phyloP scores from a whole-genome alignment of 2,113 vertebrate genomes.

The Alethe diademata region DNA sequence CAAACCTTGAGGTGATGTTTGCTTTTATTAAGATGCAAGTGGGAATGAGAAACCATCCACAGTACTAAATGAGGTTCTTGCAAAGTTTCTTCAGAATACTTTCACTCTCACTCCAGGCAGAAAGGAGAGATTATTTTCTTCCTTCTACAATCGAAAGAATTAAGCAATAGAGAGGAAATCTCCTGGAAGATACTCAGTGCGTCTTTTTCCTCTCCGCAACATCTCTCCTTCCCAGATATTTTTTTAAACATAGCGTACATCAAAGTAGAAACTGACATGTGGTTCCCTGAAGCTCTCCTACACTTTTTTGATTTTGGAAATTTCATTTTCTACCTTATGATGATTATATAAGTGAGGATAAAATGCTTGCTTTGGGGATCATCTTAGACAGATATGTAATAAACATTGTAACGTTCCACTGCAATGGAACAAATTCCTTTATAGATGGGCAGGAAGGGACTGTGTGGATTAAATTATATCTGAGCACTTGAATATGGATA shows the following conservation, averaged over 20 bases:
- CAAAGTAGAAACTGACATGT: slow-evolving; percentile 73
- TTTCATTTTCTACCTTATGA: slow-evolving; percentile 77
- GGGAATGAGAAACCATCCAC: slow-evolving; percentile 22
- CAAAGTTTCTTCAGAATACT: slow-evolving; percentile 26
- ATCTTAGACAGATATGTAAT: slow-evolving; percentile 73
- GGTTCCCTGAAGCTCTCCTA: slow-evolving; percentile 71
- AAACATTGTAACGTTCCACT: slow-evolving; percentile 67
- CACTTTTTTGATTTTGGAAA: slow-evolving; percentile 77
- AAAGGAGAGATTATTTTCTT: slow-evolving; percentile 31
- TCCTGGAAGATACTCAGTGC: slow-evolving; percentile 32
- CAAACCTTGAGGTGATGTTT: slow-evolving; percentile 22
- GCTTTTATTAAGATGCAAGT: slow-evolving; percentile 65
- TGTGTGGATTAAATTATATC: slow-evolving; percentile 43
- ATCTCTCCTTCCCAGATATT: not conserved
- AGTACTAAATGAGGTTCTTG: slow-evolving; percentile 41
- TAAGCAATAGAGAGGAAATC: slow-evolving; percentile 61
- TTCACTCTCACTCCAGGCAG: slow-evolving; percentile 20
- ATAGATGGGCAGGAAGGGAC: not conserved
- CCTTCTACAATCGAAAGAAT: slow-evolving; percentile 52
- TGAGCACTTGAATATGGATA: not conserved
- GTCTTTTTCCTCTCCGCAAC: not conserved
- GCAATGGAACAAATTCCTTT: slow-evolving; percentile 63
- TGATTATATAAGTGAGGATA: slow-evolving; percentile 72
- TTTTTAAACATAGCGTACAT: slow-evolving; percentile 61
- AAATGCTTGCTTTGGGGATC: slow-evolving; percentile 76